These are phyloP conservation scores for Raja brachyura DNA, from an alignment of 2,113 vertebrate genomes.

Conservation along the genomic window DNA sequence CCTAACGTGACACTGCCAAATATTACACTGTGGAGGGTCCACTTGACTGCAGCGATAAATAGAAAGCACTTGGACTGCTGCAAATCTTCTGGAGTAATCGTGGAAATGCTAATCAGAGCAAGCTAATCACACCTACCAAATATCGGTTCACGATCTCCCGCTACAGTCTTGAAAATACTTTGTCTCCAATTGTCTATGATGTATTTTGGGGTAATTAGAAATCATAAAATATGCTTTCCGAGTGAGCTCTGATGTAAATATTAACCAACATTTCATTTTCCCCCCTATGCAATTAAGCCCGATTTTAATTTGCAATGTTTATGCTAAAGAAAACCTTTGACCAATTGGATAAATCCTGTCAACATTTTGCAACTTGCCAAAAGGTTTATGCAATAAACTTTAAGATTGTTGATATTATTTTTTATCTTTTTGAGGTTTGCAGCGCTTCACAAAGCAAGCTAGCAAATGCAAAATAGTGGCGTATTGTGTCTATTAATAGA, in stretches of 20 bases:
- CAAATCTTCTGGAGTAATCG: neutral
- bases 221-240: neutral
- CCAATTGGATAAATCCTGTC: neutral
- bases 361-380: neutral
- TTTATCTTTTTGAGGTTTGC: neutral
- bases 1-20: neutral
- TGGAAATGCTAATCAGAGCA: neutral
- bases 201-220: too few relatives aligned
- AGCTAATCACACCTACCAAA: neutral
- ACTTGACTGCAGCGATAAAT: neutral
- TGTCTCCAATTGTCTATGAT: neutral
- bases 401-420: neutral
- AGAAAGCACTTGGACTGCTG: neutral
- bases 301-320: neutral
- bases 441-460: neutral
- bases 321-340: neutral
- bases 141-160: neutral
- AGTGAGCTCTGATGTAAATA: neutral
- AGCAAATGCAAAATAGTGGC: neutral
- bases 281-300: neutral
- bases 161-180: neutral
- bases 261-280: neutral
- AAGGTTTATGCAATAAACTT: constrained; percentile 3
- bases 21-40: neutral
- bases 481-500: constrained; percentile 10